Percentiles rank a stretch among this genome's conserved stretches.
phyloP scores from a whole-genome alignment of 2,113 vertebrate genomes.

The Talpa occidentalis region DNA sequence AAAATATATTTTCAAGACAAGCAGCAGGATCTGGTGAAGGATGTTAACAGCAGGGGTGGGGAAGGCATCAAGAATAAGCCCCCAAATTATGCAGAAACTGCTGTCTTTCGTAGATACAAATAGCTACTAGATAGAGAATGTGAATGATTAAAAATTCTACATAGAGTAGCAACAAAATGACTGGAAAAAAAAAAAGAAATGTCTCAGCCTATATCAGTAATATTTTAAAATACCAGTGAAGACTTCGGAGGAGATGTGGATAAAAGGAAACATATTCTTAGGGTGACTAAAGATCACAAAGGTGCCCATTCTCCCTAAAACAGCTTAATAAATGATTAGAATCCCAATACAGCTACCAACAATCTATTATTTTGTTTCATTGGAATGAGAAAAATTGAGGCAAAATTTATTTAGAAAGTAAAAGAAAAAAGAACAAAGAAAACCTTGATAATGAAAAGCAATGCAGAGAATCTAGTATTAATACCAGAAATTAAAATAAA shows the following conservation, averaged over 20 bases:
- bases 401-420: background rate
- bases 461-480: background rate
- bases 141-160: background rate
- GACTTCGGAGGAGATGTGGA: background rate
- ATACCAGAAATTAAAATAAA: background rate
- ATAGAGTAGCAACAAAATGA: background rate
- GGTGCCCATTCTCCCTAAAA: background rate
- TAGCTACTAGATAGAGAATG: background rate
- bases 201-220: background rate
- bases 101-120: background rate
- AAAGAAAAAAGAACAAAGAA: background rate
- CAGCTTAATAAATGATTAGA: background rate
- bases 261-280: background rate
- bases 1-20: background rate
- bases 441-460: background rate
- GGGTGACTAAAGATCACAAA: background rate
- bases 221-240: background rate
- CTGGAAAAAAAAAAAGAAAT: background rate
- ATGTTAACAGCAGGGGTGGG: background rate
- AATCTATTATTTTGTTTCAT: background rate
- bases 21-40: background rate
- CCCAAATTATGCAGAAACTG: background rate
- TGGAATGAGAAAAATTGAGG: background rate
- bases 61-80: background rate
- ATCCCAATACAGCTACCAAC: background rate